phyloP scores from a whole-genome alignment of 2,113 vertebrate species.

The Corydoras maculifer region DNA sequence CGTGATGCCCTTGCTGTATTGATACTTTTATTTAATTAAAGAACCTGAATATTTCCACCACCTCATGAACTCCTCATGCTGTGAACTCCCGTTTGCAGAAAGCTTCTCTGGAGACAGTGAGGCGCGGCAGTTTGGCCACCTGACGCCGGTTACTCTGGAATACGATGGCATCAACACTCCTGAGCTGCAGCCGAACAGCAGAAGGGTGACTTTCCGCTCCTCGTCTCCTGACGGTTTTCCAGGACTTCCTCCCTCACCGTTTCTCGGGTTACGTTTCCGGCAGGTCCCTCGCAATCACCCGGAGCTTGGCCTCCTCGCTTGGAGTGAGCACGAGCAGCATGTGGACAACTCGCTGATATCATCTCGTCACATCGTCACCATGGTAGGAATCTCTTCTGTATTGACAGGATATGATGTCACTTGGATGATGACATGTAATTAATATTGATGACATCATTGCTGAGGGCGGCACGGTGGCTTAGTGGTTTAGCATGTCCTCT shows the following conservation, averaged over 20 bases:
- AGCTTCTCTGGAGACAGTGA: constrained; percentile 40
- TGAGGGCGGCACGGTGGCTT: too few relatives aligned
- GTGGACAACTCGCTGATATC: constrained; percentile 37
- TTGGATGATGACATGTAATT: background rate
- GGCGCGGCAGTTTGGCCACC: background rate
- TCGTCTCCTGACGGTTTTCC: constrained; percentile 23
- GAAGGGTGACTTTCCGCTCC: constrained; percentile 20
- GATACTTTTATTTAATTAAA: too few relatives aligned
- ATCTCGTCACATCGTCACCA: constrained; percentile 37
- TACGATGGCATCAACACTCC: constrained; percentile 12
- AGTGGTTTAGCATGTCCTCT: too few relatives aligned
- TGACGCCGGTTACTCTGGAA: background rate
- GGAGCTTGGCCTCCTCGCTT: constrained; percentile 36
- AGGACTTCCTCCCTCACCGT: background rate
- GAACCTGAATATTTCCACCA: too few relatives aligned
- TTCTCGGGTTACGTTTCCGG: constrained; percentile 25
- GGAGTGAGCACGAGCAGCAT: constrained; percentile 26
- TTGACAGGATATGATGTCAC: too few relatives aligned
- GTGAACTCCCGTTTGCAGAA: constrained; percentile 22
- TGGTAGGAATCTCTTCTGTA: constrained; percentile 37
- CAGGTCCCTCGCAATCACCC: constrained; percentile 19
- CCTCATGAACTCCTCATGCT: too few relatives aligned
- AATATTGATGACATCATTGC: too few relatives aligned
- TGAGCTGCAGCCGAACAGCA: background rate
- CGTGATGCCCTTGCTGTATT: too few relatives aligned